These are phyloP conservation scores for Potorous gilbertii DNA, from an alignment of 2,797 vertebrate genomes.

Conservation along the genomic window DNA sequence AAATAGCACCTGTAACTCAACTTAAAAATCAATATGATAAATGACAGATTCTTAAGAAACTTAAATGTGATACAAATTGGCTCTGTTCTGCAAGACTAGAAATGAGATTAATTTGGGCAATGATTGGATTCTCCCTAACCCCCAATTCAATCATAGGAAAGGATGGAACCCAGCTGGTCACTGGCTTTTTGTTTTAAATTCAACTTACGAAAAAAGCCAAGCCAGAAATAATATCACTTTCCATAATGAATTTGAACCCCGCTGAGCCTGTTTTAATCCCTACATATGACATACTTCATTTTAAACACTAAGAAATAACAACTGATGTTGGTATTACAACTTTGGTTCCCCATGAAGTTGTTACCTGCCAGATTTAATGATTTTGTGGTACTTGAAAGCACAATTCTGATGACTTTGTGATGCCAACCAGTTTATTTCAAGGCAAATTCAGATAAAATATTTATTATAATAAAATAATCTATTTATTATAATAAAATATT, in stretches of 20 bases:
- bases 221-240: neutral
- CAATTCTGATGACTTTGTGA: neutral
- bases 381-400: neutral
- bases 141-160: neutral
- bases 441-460: slow-evolving; percentile 1
- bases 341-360: neutral
- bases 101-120: slow-evolving; percentile 27
- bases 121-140: neutral
- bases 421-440: neutral
- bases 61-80: neutral
- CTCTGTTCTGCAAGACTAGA: neutral
- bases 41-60: neutral
- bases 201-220: neutral
- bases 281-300: neutral
- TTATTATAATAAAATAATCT: too few species aligned
- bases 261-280: neutral
- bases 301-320: neutral
- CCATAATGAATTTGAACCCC: slow-evolving; percentile 21
- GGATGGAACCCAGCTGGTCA: neutral
- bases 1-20: neutral
- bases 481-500: too few species aligned
- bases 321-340: neutral
- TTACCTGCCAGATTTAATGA: neutral
- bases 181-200: neutral
- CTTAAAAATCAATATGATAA: slow-evolving; percentile 8